Evolutionary conservation across 2,113 vertebrate genomes (phyloP).

Genomic region (Sciurus niger): DNA sequence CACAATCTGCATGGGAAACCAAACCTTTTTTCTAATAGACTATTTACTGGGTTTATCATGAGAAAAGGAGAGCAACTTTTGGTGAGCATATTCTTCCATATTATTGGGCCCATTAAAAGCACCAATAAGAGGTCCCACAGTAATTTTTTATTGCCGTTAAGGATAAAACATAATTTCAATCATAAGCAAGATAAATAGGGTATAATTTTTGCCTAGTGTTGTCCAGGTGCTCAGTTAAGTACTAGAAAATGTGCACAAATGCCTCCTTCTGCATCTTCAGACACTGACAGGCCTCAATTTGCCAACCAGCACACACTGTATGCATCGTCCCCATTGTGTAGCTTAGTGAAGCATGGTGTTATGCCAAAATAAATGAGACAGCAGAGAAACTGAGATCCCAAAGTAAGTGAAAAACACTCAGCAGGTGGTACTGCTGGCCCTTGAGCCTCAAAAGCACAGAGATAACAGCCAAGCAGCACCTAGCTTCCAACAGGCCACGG

Average conservation of each 20-base stretch:
- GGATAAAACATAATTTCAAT: slow-evolving; percentile 39
- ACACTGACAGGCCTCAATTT: background rate
- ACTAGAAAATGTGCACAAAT: background rate
- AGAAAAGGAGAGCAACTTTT: background rate
- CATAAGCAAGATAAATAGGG: slow-evolving; percentile 24
- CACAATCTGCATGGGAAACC: background rate
- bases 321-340: background rate
- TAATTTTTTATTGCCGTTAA: slow-evolving; percentile 18
- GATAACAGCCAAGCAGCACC: background rate
- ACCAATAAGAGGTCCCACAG: background rate
- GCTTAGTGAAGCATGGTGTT: slow-evolving; percentile 52
- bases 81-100: slow-evolving; percentile 20
- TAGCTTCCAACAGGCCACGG: background rate
- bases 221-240: background rate
- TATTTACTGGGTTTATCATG: background rate
- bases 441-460: background rate
- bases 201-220: background rate
- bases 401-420: slow-evolving; percentile 16
- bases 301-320: slow-evolving; percentile 34
- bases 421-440: slow-evolving; percentile 42
- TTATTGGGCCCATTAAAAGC: slow-evolving; percentile 27
- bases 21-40: slow-evolving; percentile 13
- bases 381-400: slow-evolving; percentile 1
- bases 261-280: background rate
- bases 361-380: slow-evolving; percentile 78